Base-by-base conservation (phyloP, 2,797 vertebrate species). In the Acanthurus leucopareius region DNA sequence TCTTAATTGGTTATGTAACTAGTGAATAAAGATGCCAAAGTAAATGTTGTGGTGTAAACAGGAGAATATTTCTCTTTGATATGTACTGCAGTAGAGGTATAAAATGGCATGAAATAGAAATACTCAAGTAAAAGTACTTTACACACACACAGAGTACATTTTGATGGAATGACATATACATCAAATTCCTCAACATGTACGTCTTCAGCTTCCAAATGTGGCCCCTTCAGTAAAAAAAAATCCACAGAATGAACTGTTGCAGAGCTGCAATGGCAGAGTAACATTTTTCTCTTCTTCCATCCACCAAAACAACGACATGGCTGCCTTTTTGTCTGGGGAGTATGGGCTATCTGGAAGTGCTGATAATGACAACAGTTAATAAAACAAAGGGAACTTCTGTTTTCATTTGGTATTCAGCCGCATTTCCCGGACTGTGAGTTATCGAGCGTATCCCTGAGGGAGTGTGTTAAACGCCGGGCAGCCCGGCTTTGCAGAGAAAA, bases 331-430 rank as follows among this genome's bases (percentile, higher is more conserved):
- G 84, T 88, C 86, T 63, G 65, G 81, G 79, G 79, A 87, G 82
- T 75, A 15, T 35, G 67, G 71, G 75, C 77, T 80, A 86, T 86
- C 77, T 82, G 76, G 72, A 86, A 85, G 87, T 67, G 83, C 77
- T 75, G 88, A 91, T 90, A 88, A 91, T 85, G 89, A 89, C 77
- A 90, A 85, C 88, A 90, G 86, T 89, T 91, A 84, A 93, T 92
- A 90, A 94, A 93, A 92, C 87, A 86, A 87, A 86, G 78, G 53
- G 57, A 89, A 91, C 86, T 89, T 90, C 88, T 90, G 86, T 91
- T 93, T 94, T 93, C 88, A 89, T 94, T 93, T 85, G 83, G 82
- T 86, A 80, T 91, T 87, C 87, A 77, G 86, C 77, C 51, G 71
- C 77, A 79, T 86, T 93, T 90, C 86, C 84, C 77, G 75, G 67